These are phyloP conservation scores for Apotomis betuletana DNA, from an alignment of 2,888 invertebrate genomes.

Conservation along the genomic window DNA sequence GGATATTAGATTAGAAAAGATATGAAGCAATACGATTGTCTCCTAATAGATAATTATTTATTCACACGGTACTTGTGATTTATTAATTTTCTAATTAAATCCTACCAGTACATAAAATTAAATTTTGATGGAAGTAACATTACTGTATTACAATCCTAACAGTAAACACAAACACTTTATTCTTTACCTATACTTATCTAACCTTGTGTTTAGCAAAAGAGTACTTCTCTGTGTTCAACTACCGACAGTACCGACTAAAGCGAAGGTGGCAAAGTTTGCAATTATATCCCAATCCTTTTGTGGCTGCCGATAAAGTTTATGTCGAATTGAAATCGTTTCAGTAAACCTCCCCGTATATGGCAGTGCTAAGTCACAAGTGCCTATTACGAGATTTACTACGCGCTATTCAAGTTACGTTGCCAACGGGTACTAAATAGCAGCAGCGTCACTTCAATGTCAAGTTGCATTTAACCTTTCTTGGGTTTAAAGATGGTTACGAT, in stretches of 20 bases:
- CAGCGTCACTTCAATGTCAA: conserved; percentile 10
- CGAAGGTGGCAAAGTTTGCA: not conserved
- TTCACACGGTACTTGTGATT: too few species aligned
- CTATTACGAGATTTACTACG: conserved; percentile 20
- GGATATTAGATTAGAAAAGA: too few species aligned
- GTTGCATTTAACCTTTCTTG: conserved; percentile 3
- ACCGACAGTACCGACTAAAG: not conserved
- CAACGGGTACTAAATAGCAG: conserved; percentile 9
- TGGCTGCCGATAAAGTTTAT: conserved; percentile 62
- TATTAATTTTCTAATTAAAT: too few species aligned
- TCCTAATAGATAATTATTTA: too few species aligned
- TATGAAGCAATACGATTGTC: too few species aligned
- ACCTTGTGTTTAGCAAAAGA: not conserved
- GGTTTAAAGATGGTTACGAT: not conserved
- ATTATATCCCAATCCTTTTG: conserved; percentile 6
- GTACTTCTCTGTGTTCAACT: not conserved
- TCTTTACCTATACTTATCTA: too few species aligned
- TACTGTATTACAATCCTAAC: too few species aligned
- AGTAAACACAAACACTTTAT: too few species aligned
- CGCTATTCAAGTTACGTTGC: conserved; percentile 9
- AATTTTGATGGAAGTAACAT: too few species aligned
- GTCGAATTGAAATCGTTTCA: conserved; percentile 62
- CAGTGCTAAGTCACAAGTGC: conserved; percentile 15
- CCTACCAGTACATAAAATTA: too few species aligned
- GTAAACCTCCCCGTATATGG: conserved; percentile 16